Conservation (phyloP, 2,888 invertebrate species). For the Cataglyphis rosenhaueri region DNA sequence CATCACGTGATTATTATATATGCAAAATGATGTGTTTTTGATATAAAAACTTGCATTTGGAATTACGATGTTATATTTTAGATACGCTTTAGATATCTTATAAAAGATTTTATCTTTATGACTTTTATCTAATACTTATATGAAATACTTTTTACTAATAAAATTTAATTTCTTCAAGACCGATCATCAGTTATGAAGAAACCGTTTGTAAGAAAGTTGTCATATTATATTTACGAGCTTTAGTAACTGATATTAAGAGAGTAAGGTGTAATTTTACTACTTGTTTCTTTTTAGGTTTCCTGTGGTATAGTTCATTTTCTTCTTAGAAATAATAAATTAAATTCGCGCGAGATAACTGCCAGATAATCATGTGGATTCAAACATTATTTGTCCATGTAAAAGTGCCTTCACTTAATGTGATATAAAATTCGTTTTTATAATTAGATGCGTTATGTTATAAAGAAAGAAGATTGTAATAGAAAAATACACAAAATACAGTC, state of each 20-base stretch:
- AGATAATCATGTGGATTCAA: neutral
- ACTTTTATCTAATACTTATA: neutral
- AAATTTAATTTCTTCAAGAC: constrained; percentile 1
- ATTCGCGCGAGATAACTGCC: neutral
- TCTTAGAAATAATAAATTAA: neutral
- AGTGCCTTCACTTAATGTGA: constrained; percentile 10
- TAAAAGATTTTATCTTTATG: neutral
- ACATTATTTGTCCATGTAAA: neutral
- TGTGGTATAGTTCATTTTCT: neutral
- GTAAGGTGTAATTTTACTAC: neutral
- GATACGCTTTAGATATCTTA: neutral
- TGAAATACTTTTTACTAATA: neutral
- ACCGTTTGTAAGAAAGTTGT: neutral
- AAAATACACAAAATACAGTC: neutral
- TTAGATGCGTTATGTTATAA: neutral
- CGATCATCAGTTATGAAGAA: neutral
- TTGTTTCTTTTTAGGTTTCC: neutral
- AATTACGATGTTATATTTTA: neutral
- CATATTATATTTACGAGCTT: neutral
- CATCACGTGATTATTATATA: neutral
- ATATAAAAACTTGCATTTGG: neutral
- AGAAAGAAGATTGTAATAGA: neutral
- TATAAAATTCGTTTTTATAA: neutral
- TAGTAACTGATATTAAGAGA: neutral
- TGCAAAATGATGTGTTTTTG: neutral